A percentile compares a stretch with the other conserved stretches of the same genome.
Evolutionary conservation across 2,888 invertebrate species (phyloP).

Genomic region (Phengaris alcon): DNA sequence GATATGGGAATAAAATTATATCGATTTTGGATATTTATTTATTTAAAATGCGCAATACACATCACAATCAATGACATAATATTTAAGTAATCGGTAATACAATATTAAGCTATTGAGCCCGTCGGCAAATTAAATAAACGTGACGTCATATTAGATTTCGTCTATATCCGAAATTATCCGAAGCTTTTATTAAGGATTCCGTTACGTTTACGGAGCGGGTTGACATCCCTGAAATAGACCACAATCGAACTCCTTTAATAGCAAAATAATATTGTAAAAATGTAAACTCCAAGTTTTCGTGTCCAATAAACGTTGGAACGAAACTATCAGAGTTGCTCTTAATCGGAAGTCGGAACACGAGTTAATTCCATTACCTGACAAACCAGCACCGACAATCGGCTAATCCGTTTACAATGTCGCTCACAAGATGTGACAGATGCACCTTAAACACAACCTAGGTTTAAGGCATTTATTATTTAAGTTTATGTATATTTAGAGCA

Average conservation of each 20-base stretch:
- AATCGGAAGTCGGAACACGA: slow-evolving; percentile 11
- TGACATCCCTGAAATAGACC: neutral
- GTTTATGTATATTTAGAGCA: neutral
- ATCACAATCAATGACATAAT: too few species aligned
- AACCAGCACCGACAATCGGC: slow-evolving; percentile 10
- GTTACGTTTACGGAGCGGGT: too few species aligned
- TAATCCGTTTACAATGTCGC: slow-evolving; percentile 20
- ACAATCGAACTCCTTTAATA: neutral
- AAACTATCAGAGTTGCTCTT: slow-evolving; percentile 5
- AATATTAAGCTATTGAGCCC: too few species aligned
- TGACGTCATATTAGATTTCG: too few species aligned
- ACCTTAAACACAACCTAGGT: neutral
- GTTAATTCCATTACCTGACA: slow-evolving; percentile 3
- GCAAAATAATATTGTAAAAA: neutral
- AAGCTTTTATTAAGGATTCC: too few species aligned
- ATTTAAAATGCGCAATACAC: too few species aligned
- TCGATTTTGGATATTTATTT: too few species aligned
- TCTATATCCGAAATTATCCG: too few species aligned
- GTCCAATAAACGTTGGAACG: slow-evolving; percentile 1
- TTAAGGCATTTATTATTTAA: neutral
- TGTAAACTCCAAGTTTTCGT: slow-evolving; percentile 9
- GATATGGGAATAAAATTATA: too few species aligned
- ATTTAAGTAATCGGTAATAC: too few species aligned
- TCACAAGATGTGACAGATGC: neutral
- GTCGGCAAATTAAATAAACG: too few species aligned